Percentiles rank a stretch among this genome's conserved stretches.
These are phyloP conservation scores for Caprella mutica DNA, from an alignment of 2,888 invertebrate species.

Conservation along the genomic window DNA sequence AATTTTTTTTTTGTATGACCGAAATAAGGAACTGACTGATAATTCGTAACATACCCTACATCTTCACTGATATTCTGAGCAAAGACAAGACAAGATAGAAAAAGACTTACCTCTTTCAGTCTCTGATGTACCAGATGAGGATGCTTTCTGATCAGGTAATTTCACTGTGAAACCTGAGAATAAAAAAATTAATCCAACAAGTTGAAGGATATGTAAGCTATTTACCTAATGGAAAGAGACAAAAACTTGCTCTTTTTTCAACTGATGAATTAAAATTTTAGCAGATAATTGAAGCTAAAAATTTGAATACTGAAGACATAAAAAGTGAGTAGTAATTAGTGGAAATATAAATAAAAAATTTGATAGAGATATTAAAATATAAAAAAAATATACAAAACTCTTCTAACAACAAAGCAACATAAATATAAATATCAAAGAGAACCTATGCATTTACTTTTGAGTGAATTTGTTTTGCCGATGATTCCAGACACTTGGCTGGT, in stretches of 20 bases:
- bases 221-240: neutral
- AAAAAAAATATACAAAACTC: neutral
- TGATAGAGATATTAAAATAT: neutral
- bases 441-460: neutral
- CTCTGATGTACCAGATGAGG: too few species aligned
- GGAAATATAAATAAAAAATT: neutral
- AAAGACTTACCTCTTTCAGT: too few species aligned
- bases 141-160: too few species aligned
- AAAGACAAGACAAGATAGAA: too few species aligned
- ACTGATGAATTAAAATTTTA: too few species aligned
- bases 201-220: neutral
- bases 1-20: too few species aligned
- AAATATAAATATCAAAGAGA: neutral
- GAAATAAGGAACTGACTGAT: too few species aligned
- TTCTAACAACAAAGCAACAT: neutral
- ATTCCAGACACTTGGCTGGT: neutral
- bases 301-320: too few species aligned
- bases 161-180: neutral
- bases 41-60: too few species aligned
- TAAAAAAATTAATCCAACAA: neutral
- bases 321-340: neutral
- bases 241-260: too few species aligned
- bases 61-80: too few species aligned
- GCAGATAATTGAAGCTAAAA: too few species aligned
- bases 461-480: neutral